Percentiles rank a stretch among this genome's conserved stretches.
Evolutionary conservation across 1,140 invertebrate species (phyloP).

Genomic region (Tetragnatha versicolor): DNA sequence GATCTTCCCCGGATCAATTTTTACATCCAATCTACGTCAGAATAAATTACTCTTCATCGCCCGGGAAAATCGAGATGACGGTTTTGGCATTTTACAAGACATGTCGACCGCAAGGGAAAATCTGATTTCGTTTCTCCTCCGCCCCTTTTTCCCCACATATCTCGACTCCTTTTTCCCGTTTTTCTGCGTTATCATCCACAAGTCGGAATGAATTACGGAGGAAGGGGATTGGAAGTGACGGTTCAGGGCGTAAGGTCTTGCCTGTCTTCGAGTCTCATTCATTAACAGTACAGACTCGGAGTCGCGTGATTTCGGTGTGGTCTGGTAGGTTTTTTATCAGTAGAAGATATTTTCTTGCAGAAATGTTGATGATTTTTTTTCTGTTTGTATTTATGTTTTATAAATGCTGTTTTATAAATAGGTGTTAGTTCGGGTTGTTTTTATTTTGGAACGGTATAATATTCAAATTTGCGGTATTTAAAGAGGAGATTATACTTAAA

Average conservation of each 20-base stretch:
- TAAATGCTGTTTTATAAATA: too few species aligned
- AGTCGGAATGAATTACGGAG: not conserved
- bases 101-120: not conserved
- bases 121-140: not conserved
- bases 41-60: not conserved
- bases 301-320: too few species aligned
- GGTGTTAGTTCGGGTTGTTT: too few species aligned
- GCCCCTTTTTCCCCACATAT: not conserved
- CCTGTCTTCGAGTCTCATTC: not conserved
- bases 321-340: too few species aligned
- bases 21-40: slow-evolving; percentile 12
- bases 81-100: slow-evolving; percentile 6
- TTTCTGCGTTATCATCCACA: not conserved
- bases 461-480: too few species aligned
- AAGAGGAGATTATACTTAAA: too few species aligned
- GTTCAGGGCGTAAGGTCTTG: not conserved
- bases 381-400: too few species aligned
- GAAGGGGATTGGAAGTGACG: slow-evolving; percentile 1
- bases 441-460: too few species aligned
- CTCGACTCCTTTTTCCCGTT: not conserved
- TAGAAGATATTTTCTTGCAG: too few species aligned
- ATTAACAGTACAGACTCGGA: not conserved
- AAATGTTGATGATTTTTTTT: too few species aligned
- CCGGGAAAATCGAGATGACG: not conserved
- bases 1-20: not conserved